Evolutionary conservation across 2,797 vertebrate species (phyloP), one percentile per base, ranked within the genome.

Genomic region (Tamandua tetradactyla): DNA sequence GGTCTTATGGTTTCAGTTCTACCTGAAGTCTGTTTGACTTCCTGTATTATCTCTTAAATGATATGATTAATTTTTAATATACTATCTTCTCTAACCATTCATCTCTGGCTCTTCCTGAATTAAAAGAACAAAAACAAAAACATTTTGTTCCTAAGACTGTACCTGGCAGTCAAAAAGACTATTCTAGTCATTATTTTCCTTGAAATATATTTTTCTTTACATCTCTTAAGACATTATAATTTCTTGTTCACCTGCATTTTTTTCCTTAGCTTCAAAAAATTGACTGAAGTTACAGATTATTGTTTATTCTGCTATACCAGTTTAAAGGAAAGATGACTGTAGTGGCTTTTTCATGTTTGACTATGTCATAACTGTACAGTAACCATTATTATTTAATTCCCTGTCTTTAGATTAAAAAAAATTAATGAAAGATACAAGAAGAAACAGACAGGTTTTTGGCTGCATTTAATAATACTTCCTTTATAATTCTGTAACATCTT

Each of bases 211-310:
- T n/a, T 89, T 88, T 68, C 30, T 87, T 89, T 90, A 83, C 1
- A 89, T 88, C 17, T 91, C 23, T 61, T 30, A 11, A 57, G 22
- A 42, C 23, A 59, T 84, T 93, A 95, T 18, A 68, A 3, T 80
- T 59, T 89, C 32, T 93, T n/a, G 79, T 12, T 76, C 13, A 82
- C 69, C 2, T 80, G 25, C 5, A 30, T 55, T 90, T 66, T 82
- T 87, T 27, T 9, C 72, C 86, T 94, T 91, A n/a, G 13, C n/a
- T 86, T 94, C 42, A 22, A 59, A 52, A 68, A 71, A 55, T 44
- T 87, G n/a, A 91, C 27, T 30, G 3, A 90, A 74, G 0, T 66
- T 86, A 27, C 3, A 52, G 74, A 82, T 86, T 86, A 69, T 81
- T 69, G 32, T 55, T 75, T 88, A 15, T 64, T 74, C 32, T 86